phyloP scores from a whole-genome alignment of 2,113 vertebrate genomes.

The Antechinus flavipes region DNA sequence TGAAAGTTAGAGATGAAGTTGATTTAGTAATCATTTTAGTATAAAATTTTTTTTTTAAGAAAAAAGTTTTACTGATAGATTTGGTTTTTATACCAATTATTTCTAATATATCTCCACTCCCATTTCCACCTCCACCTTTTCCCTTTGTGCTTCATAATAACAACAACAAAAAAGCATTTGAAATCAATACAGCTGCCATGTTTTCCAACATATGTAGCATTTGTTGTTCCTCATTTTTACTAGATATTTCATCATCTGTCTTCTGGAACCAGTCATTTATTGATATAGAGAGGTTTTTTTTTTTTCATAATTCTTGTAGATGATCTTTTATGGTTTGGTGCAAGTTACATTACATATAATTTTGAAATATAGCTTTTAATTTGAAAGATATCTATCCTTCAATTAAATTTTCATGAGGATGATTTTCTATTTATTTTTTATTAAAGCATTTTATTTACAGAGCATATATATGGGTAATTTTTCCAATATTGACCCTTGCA shows the following conservation, averaged over 20 bases:
- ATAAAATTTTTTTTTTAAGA: background rate
- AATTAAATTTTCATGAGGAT: background rate
- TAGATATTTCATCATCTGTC: background rate
- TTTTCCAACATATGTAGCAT: background rate
- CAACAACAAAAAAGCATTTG: background rate
- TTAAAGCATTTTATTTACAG: too few species aligned
- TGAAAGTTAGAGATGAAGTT: background rate
- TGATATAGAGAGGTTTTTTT: background rate
- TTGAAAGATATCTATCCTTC: background rate
- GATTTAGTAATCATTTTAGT: background rate
- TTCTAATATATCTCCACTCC: too few species aligned
- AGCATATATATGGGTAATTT: too few species aligned
- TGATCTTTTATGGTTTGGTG: slow-evolving; percentile 11
- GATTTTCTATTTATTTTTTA: too few species aligned
- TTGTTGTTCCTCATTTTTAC: background rate
- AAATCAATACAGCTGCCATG: background rate
- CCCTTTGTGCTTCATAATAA: too few species aligned
- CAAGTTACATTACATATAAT: background rate
- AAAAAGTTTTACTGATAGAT: background rate
- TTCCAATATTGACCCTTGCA: too few species aligned
- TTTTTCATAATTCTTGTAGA: slow-evolving; percentile 9
- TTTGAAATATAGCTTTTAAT: slow-evolving; percentile 24
- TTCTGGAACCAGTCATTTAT: background rate
- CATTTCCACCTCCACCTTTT: too few species aligned
- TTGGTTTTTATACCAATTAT: too few species aligned